Conservation (phyloP, 2,888 invertebrate genomes). For the Melipona bicolor region DNA sequence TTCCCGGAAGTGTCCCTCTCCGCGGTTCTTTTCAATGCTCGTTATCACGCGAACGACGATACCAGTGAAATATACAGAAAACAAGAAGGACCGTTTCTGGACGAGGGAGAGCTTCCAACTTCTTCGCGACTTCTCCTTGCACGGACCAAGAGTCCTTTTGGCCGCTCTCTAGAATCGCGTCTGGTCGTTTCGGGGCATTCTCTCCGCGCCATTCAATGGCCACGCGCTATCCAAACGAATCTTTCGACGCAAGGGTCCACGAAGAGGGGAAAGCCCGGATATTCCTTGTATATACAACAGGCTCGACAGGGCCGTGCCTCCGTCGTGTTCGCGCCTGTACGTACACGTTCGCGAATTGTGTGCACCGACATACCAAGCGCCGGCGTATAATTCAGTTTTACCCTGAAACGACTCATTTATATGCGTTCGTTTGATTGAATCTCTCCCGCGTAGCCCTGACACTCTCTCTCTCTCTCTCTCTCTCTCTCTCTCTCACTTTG, state of each 20-base stretch:
- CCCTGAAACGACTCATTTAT: conserved; percentile 83
- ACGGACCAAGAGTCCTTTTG: conserved; percentile 57
- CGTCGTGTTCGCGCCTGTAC: conserved; percentile 27
- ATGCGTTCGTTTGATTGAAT: conserved; percentile 83
- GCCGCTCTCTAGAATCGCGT: conserved; percentile 47
- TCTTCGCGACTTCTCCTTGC: conserved; percentile 39
- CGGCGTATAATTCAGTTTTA: conserved; percentile 81
- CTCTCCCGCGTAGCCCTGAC: conserved; percentile 69
- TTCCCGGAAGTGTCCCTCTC: conserved; percentile 36
- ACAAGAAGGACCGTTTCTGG: not conserved
- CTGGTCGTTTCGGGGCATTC: conserved; percentile 44
- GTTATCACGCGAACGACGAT: conserved; percentile 56
- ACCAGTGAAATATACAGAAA: conserved; percentile 5
- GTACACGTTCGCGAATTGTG: conserved; percentile 28
- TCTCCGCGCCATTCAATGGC: conserved; percentile 56
- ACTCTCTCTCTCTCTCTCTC: conserved; percentile 47
- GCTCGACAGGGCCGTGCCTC: conserved; percentile 32
- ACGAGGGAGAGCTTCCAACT: conserved; percentile 31
- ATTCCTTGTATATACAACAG: conserved; percentile 60
- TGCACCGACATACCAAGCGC: conserved; percentile 66
- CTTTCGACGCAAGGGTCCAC: conserved; percentile 60
- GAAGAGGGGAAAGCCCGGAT: conserved; percentile 56
- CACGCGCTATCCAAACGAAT: conserved; percentile 69
- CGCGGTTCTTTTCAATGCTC: conserved; percentile 19
- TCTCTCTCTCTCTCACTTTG: conserved; percentile 29